Evolutionary conservation across 2,797 vertebrate genomes (phyloP).

Genomic region (Coendou prehensilis): DNA sequence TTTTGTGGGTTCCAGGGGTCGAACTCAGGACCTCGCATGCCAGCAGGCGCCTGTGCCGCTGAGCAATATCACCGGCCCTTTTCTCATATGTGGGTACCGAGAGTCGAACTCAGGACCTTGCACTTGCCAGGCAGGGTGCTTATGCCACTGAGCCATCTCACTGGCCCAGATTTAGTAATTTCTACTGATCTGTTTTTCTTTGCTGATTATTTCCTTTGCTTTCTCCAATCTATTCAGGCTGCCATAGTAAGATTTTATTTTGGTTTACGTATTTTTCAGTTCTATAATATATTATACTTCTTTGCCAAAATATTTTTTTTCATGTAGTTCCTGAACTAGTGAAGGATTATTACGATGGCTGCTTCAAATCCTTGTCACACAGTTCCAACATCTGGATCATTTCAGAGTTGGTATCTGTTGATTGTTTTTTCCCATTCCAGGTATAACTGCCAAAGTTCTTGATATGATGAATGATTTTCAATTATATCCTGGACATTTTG

Average conservation of each 20-base stretch:
- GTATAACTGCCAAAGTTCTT: not conserved
- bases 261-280: not conserved
- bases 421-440: not conserved
- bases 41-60: too few relatives aligned
- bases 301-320: not conserved
- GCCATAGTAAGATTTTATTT: constrained; percentile 9
- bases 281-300: not conserved
- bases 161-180: not conserved
- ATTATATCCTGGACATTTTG: not conserved
- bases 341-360: not conserved
- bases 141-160: too few relatives aligned
- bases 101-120: too few relatives aligned
- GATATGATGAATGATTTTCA: not conserved
- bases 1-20: too few relatives aligned
- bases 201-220: not conserved
- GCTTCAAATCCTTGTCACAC: not conserved
- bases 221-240: not conserved
- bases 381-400: not conserved
- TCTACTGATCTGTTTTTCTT: not conserved
- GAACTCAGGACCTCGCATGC: too few relatives aligned
- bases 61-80: too few relatives aligned
- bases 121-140: too few relatives aligned
- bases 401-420: not conserved
- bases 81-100: too few relatives aligned
- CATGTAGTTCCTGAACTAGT: not conserved